Evolutionary conservation across 2,113 vertebrate genomes (phyloP), one percentile per base, ranked within the genome.

Genomic region (Poicephalus gulielmi): DNA sequence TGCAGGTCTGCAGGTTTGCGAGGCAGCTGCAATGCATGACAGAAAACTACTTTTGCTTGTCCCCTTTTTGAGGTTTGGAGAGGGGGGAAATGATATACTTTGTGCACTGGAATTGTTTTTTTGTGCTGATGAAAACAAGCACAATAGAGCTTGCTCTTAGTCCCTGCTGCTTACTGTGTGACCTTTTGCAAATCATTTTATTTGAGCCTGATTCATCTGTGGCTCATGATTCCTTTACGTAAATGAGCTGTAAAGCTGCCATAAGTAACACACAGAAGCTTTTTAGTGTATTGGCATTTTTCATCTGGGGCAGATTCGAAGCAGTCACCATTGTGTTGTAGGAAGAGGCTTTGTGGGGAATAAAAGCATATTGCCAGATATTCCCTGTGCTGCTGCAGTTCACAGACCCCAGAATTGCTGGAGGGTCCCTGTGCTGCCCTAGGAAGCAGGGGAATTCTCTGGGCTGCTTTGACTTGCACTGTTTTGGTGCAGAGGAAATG

Each of bases 151-250:
- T 27, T n/a, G 44, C 31, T 84, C 66, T 88, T 9, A 69, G 62
- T 31, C 77, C 60, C 69, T 85, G 86, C 52, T 73, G 24, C 76
- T 94, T 89, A 76, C 59, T 89, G 77, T 87, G 80, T 82, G 90
- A 83, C 83, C 80, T 88, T 88, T 68, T 91, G 77, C 69, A 95
- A 66, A 91, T 82, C 22, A 33, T 82, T 95, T 92, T 82, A 66
- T 86, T 92, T 82, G 37, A 88, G 77, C 39, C 76, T 84, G 66
- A 84, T 93, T 96, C 92, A 89, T 89, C 80, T 62, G 80, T 89
- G 83, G 80, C 92, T 93, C 83, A 44, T 79, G 80, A 78, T 86
- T 92, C 55, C 69, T 93, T 60, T 93, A 88, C 2, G 1, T 78
- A 92, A 93, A 94, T 44, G 60, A 93, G 37, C 88, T 83, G 57